Conservation (phyloP, 2,888 invertebrate species). For the Nebria salina region DNA sequence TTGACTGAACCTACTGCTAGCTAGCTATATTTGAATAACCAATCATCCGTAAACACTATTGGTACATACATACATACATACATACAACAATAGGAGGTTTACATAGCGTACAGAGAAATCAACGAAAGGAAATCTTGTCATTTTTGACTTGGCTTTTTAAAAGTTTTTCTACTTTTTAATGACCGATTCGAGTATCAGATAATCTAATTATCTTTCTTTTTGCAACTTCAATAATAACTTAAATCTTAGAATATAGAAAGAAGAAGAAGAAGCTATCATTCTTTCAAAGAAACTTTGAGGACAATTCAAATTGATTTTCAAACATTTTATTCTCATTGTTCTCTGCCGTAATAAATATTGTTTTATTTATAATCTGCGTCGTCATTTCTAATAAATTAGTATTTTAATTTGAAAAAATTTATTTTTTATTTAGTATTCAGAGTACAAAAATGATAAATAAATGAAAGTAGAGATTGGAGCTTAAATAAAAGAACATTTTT, state of each 20-base stretch:
- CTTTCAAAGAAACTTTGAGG: background rate
- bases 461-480: background rate
- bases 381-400: too few relatives aligned
- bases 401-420: too few relatives aligned
- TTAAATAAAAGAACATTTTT: background rate
- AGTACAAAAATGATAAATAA: background rate
- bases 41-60: conserved; percentile 11
- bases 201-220: background rate
- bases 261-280: background rate
- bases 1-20: conserved; percentile 16
- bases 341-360: too few relatives aligned
- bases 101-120: too few relatives aligned
- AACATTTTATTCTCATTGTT: too few relatives aligned
- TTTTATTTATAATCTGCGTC: too few relatives aligned
- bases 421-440: too few relatives aligned
- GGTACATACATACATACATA: background rate
- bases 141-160: background rate
- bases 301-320: background rate
- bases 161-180: background rate
- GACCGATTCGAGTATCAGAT: background rate
- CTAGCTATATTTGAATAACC: conserved; percentile 22
- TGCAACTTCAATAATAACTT: background rate
- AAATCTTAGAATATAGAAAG: background rate
- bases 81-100: background rate
- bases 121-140: background rate